phyloP scores from a whole-genome alignment of 2,797 vertebrate species.

The Aratinga solstitialis region DNA sequence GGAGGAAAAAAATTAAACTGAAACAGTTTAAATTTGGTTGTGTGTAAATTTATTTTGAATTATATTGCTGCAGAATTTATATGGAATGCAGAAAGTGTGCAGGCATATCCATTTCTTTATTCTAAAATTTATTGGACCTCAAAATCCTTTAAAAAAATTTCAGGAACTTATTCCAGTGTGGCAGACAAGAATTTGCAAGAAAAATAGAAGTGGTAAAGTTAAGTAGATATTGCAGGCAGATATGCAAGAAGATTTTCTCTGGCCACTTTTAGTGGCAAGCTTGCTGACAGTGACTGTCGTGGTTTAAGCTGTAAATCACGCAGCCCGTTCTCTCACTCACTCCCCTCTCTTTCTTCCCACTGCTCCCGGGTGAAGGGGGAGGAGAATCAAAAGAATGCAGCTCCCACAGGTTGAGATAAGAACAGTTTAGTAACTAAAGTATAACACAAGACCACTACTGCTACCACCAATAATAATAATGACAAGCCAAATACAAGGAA shows the following conservation, averaged over 20 bases:
- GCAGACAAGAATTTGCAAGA: neutral
- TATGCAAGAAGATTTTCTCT: neutral
- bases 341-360: no score
- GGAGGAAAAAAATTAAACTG: neutral
- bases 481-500: no score
- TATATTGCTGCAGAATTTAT: neutral
- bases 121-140: neutral
- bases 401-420: no score
- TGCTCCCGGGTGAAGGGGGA: no score
- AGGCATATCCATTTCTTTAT: neutral
- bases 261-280: neutral
- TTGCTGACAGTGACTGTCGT: neutral
- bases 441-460: no score
- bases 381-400: no score
- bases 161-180: neutral
- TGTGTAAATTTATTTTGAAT: neutral
- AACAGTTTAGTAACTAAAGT: no score
- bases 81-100: neutral
- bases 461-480: no score
- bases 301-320: no score
- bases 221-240: neutral
- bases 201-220: neutral
- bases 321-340: no score
- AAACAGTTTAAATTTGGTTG: neutral
- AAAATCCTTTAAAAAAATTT: neutral